Percentiles rank a stretch among this genome's conserved stretches.
These are phyloP conservation scores for Lepidocyrtinus sp. DNA, from an alignment of 2,888 invertebrate genomes.

Conservation along the genomic window DNA sequence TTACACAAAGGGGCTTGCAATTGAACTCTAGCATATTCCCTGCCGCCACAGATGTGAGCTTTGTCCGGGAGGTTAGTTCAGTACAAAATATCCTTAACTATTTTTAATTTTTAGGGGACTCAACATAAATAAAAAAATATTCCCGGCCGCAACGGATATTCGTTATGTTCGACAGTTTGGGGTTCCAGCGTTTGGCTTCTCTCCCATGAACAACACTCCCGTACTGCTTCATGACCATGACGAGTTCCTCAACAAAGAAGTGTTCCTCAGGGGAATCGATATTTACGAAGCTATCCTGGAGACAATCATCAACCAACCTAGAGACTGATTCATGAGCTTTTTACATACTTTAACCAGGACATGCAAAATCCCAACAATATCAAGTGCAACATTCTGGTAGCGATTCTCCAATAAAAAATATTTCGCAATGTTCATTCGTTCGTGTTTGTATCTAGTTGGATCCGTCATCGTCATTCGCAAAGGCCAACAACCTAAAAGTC, in stretches of 20 bases:
- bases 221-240: constrained; percentile 92
- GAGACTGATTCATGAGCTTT: constrained; percentile 30
- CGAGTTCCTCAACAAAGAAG: constrained; percentile 84
- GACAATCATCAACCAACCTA: constrained; percentile 45
- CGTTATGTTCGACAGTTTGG: constrained; percentile 85
- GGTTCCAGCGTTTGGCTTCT: constrained; percentile 91
- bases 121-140: constrained; percentile 81
- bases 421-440: constrained; percentile 58
- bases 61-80: background rate
- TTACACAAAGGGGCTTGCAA: constrained; percentile 56
- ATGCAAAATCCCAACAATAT: too few species aligned
- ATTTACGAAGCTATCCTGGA: constrained; percentile 76
- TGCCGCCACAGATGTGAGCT: constrained; percentile 53
- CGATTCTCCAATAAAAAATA: too few species aligned
- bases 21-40: constrained; percentile 57
- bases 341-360: too few species aligned
- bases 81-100: background rate
- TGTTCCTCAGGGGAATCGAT: constrained; percentile 87
- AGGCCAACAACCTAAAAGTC: too few species aligned
- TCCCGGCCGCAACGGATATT: constrained; percentile 93
- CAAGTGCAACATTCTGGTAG: too few species aligned
- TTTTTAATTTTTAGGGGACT: constrained; percentile 76
- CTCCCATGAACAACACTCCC: constrained; percentile 89
- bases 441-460: too few species aligned
- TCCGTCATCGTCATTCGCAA: too few species aligned